phyloP scores from a whole-genome alignment of 2,113 vertebrate species.

The Pseudorectes ferrugineus region DNA sequence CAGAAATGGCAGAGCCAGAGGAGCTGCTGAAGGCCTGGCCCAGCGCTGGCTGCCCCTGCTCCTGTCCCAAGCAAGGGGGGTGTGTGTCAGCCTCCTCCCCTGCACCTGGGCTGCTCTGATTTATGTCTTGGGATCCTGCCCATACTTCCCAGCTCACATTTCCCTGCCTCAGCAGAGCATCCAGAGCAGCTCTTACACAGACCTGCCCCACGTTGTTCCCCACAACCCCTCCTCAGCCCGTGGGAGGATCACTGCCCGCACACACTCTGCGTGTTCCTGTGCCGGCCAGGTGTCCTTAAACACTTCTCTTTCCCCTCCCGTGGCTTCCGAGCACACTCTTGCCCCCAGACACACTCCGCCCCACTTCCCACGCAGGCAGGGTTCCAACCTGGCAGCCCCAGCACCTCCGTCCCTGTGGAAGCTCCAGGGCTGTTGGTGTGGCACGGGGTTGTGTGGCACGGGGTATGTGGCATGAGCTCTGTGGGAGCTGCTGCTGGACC shows the following conservation, averaged over 20 bases:
- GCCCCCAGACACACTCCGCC: background rate
- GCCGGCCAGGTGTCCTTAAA: background rate
- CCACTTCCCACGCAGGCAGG: background rate
- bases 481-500: background rate
- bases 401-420: background rate
- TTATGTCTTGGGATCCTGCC: background rate
- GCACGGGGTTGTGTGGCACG: accelerated
- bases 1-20: background rate
- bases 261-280: accelerated
- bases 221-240: accelerated
- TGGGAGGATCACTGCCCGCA: background rate
- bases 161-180: constrained; percentile 30
- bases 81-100: background rate
- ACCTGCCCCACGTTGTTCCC: background rate
- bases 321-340: background rate
- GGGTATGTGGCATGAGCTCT: background rate
- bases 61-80: accelerated
- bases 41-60: background rate
- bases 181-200: background rate
- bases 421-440: background rate
- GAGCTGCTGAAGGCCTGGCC: background rate
- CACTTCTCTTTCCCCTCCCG: background rate
- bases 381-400: background rate
- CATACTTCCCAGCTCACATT: background rate
- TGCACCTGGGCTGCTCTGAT: background rate